phyloP scores from a whole-genome alignment of 30 jellyfish, hydroid and myxozoan species.

The Turritopsis rubra region DNA sequence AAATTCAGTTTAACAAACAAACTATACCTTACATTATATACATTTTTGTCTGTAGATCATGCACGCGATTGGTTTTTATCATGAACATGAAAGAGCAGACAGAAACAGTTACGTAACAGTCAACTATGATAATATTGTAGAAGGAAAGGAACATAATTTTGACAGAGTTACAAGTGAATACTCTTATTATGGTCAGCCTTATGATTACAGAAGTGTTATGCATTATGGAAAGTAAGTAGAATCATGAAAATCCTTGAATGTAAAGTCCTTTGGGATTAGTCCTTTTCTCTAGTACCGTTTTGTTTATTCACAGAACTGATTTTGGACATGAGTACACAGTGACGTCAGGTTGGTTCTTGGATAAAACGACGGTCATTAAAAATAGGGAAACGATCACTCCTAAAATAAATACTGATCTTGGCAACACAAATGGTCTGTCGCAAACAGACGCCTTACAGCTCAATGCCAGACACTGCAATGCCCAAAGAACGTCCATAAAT shows the following conservation, averaged over 20 bases:
- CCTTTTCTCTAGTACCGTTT: too few species aligned
- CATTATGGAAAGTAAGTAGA: not conserved
- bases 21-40: not conserved
- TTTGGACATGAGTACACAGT: not conserved
- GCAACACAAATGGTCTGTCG: not conserved
- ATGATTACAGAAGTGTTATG: not conserved
- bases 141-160: not conserved
- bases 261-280: too few species aligned
- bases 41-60: not conserved
- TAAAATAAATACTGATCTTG: not conserved
- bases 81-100: not conserved
- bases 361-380: too few species aligned
- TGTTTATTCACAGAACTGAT: not conserved
- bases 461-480: not conserved
- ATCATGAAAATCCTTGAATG: not conserved
- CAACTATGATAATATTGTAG: not conserved
- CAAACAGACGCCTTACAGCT: not conserved
- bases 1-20: too few species aligned
- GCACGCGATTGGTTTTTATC: not conserved
- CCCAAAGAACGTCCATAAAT: not conserved
- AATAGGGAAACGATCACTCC: not conserved
- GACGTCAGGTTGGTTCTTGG: not conserved
- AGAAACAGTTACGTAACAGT: not conserved
- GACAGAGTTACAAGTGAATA: not conserved
- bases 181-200: not conserved